Evolutionary conservation across 2,797 vertebrate species (phyloP), one percentile per base, ranked within the genome.

Genomic region (Sardinella longiceps): DNA sequence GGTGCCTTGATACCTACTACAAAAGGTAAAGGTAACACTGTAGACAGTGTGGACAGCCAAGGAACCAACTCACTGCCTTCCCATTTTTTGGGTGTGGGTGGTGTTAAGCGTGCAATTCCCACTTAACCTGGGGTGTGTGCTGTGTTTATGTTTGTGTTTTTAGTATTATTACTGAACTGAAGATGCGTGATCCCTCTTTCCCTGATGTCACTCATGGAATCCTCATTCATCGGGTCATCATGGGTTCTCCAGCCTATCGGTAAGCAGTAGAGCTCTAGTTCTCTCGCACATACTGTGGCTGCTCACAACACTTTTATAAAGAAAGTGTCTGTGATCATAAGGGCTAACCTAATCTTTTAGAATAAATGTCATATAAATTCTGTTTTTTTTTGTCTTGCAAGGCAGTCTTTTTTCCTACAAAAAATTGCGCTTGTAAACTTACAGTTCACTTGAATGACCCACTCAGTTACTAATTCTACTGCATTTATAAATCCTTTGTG

Each of bases 121-220:
- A 48, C 46, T 48, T 48, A 48, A 15, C 30, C 30, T 33, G n/a
- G 23, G 28, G 20, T 53, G 33, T 56, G 23, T 25, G n/a, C n/a
- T n/a, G 30, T 77, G 51, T 37, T 3, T 83, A 70, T 50, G 63
- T 70, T 28, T 70, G 63, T 63, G 60, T 37, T 37, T 37, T 25
- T 90, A 99, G 98, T 88, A 98, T 99, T 92, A 96, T 99, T 53
- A 91, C 94, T 0, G 96, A 99, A 91, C 91, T 99, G 88, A 97
- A 97, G 92, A 90, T 97, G 85, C 96, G 97, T 84, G 97, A 99
- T 81, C 89, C 95, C 0, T 92, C 92, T 43, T 99, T 99, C 87
- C 97, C 97, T 0, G 96, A 98, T 0, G 95, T 99, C 83, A 94
- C 95, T 23, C 94, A 97, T 0, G 98, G 98, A 0, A 95, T 99